Base-by-base conservation (phyloP, 1,140 invertebrate species). In the Mizuhopecten yessoensis region DNA sequence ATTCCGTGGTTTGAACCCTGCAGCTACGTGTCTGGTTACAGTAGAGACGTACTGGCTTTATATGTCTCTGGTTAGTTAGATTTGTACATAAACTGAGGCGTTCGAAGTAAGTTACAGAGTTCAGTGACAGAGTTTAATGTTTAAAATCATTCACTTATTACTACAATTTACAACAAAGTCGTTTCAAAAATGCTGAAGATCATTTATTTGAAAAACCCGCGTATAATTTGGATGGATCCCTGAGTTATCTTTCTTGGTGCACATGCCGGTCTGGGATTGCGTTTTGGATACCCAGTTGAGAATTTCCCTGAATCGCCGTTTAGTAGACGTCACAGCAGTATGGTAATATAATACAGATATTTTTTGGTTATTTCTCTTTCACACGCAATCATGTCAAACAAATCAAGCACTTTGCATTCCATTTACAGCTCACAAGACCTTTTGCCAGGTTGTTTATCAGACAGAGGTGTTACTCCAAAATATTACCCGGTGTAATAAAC, bases 231-330 rank as follows among this genome's bases (percentile, higher is more conserved):
- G 5, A 39, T 39, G 5, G 36, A 39, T 39, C 36, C 5, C 11
- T 29, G 57, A 75, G 57, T 75, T 75, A 75, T 75, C 57, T 75
- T 75, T 75, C 57, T 75, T 75, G 23, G 57, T n/a, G 5, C 57
- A 75, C n/a, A 29, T 75, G 57, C 57, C n/a, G n/a, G 57, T 75
- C 57, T 75, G 5, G 42, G 42, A 45, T 17, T 1, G 42, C 13
- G 5, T n/a, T 49, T 49, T n/a, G 57, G 57, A n/a, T 29, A 17
- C 5, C 57, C 2, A 75, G n/a, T 7, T 5, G 57, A 13, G n/a
- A 75, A 29, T 75, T 75, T 75, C 17, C 42, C n/a, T n/a, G 57
- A 17, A 29, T n/a, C 57, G 23, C 17, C n/a, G 29, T 75, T 75
- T 3, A 29, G n/a, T 75, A 29, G 17, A 75, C 57, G 57, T 29